phyloP scores from a whole-genome alignment of 2,113 vertebrate species.

The Salvator merianae region DNA sequence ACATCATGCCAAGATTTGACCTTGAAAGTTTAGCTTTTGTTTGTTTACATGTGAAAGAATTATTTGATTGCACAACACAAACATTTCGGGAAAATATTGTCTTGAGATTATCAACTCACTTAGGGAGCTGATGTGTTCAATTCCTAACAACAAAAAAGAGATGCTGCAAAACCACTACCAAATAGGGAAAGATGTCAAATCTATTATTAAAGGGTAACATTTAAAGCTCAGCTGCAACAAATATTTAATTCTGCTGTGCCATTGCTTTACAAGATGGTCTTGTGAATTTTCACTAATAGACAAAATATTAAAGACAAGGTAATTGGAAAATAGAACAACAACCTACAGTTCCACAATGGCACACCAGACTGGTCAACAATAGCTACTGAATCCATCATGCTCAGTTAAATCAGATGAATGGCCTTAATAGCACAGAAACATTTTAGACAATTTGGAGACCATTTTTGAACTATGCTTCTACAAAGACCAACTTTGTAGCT shows the following conservation, averaged over 20 bases:
- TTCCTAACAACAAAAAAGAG: not conserved
- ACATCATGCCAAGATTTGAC: not conserved
- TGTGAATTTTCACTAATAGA: not conserved
- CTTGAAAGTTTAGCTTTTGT: not conserved
- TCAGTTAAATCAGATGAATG: too few relatives aligned
- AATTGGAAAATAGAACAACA: not conserved
- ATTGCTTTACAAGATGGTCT: not conserved
- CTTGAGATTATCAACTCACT: not conserved
- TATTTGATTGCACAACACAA: not conserved
- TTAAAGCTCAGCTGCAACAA: not conserved
- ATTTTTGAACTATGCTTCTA: too few relatives aligned
- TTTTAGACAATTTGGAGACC: too few relatives aligned
- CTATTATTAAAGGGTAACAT: not conserved
- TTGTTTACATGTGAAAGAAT: not conserved
- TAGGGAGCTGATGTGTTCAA: not conserved
- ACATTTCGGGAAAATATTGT: not conserved
- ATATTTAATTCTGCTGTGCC: not conserved
- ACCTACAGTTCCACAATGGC: too few relatives aligned
- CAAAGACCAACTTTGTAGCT: too few relatives aligned
- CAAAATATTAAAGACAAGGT: not conserved
- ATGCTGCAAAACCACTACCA: not conserved
- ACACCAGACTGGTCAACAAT: too few relatives aligned
- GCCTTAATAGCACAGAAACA: too few relatives aligned
- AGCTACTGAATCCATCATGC: too few relatives aligned
- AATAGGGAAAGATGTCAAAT: not conserved